These are phyloP conservation scores for Bruchidius siliquastri DNA, from an alignment of 2,888 invertebrate species.

Conservation along the genomic window DNA sequence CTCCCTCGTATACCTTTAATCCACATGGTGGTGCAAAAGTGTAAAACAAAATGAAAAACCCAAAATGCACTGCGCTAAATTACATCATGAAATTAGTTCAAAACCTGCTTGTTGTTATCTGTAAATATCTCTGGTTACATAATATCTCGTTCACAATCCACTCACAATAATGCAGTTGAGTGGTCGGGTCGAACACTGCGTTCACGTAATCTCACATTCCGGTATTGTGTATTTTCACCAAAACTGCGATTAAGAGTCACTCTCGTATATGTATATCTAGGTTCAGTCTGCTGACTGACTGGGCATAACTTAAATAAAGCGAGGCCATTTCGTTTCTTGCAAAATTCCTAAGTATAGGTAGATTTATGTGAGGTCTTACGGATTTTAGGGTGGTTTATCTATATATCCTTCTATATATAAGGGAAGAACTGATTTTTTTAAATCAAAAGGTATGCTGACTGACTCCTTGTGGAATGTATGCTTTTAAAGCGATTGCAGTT, in stretches of 20 bases:
- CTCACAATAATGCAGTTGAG: not conserved
- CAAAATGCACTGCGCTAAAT: not conserved
- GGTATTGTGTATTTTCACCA: not conserved
- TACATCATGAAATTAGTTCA: not conserved
- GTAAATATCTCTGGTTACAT: not conserved
- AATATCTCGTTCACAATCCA: not conserved
- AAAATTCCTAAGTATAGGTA: too few species aligned
- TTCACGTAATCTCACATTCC: not conserved
- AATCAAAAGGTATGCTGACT: too few species aligned
- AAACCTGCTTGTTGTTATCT: not conserved
- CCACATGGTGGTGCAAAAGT: not conserved
- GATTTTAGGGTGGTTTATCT: too few species aligned
- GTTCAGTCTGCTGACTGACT: too few species aligned
- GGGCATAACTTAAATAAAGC: too few species aligned
- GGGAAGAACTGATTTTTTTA: too few species aligned
- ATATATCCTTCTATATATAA: too few species aligned
- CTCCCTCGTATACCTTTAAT: too few species aligned
- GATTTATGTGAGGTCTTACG: too few species aligned
- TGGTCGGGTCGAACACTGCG: not conserved
- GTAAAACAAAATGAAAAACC: not conserved
- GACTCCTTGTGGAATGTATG: too few species aligned
- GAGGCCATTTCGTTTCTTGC: too few species aligned
- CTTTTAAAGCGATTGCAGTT: too few species aligned
- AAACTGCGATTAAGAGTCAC: not conserved
- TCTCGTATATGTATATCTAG: not conserved